phyloP scores from a whole-genome alignment of 2,113 vertebrate species.

The Chamaea fasciata region DNA sequence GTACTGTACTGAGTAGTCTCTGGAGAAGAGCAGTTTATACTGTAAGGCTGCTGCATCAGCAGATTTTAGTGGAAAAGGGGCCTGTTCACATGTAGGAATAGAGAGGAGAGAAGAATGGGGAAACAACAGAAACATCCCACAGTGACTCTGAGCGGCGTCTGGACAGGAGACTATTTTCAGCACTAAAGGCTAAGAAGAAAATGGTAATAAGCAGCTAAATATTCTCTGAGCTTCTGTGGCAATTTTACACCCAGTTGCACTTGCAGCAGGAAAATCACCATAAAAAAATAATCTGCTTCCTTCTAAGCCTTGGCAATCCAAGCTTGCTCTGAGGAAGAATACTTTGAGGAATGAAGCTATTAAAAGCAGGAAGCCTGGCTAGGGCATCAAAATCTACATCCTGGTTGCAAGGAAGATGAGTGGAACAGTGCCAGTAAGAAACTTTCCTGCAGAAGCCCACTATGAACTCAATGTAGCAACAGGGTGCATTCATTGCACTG shows the following conservation, averaged over 20 bases:
- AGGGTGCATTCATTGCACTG: neutral
- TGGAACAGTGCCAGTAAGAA: neutral
- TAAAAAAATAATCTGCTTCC: neutral
- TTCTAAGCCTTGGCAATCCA: neutral
- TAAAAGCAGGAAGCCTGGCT: neutral
- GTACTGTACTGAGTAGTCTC: neutral
- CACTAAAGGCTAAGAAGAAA: neutral
- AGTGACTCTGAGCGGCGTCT: neutral
- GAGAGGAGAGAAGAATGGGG: neutral
- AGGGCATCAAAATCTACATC: neutral
- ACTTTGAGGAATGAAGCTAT: neutral
- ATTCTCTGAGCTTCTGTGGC: neutral
- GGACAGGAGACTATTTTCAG: neutral
- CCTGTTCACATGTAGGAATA: neutral
- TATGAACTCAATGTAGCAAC: neutral
- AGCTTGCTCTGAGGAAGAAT: neutral
- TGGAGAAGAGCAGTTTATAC: neutral
- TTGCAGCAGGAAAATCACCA: neutral
- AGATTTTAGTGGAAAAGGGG: neutral
- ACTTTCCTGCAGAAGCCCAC: neutral
- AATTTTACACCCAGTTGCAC: slow-evolving; percentile 22
- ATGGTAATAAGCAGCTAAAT: neutral
- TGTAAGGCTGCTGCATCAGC: neutral
- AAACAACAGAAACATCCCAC: neutral
- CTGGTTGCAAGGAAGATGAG: neutral